These are phyloP conservation scores for Blastobasis adustella DNA, from an alignment of 2,888 invertebrate species.

Conservation along the genomic window DNA sequence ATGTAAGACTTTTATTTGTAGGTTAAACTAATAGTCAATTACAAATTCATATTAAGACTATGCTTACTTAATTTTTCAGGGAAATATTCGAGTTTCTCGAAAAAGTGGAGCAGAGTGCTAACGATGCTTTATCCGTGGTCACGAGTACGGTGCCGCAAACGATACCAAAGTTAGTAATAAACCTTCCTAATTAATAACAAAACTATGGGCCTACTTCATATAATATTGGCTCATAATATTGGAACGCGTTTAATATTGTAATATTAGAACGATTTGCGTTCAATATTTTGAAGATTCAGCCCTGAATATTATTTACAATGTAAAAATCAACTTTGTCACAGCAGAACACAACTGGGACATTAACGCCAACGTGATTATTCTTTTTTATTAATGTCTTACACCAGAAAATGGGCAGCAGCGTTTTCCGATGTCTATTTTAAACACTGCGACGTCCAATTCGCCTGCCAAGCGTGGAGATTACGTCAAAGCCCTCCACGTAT, in stretches of 20 bases:
- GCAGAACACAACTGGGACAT: too few relatives aligned
- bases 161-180: slow-evolving; percentile 47
- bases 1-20: slow-evolving; percentile 48
- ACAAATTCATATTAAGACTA: neutral
- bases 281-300: too few relatives aligned
- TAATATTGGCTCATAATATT: neutral
- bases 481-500: too few relatives aligned
- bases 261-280: too few relatives aligned
- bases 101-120: slow-evolving; percentile 76
- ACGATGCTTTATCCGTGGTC: slow-evolving; percentile 61
- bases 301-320: too few relatives aligned
- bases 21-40: slow-evolving; percentile 22
- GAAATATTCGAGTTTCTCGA: slow-evolving; percentile 79
- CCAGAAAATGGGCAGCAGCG: too few relatives aligned
- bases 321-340: too few relatives aligned
- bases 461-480: too few relatives aligned
- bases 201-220: neutral
- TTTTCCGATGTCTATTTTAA: too few relatives aligned
- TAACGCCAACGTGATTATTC: too few relatives aligned
- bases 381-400: too few relatives aligned
- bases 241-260: neutral
- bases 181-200: neutral
- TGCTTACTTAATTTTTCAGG: slow-evolving; percentile 46
- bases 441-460: too few relatives aligned
- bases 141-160: slow-evolving; percentile 52